Evolutionary conservation across 2,797 vertebrate genomes (phyloP), one percentile per base, ranked within the genome.

Genomic region (Chelonia mydas): DNA sequence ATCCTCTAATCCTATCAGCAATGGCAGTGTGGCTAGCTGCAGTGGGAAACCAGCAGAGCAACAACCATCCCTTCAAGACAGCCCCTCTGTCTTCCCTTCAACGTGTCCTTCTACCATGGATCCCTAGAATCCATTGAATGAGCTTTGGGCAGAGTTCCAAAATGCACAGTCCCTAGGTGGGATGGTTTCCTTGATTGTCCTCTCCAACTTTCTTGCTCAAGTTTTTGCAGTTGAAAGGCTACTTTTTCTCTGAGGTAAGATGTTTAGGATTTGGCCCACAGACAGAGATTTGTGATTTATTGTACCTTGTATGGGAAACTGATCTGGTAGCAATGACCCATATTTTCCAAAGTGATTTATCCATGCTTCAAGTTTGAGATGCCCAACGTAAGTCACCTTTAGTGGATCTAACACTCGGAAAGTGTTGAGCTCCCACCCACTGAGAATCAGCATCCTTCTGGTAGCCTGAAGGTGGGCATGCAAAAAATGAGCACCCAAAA

Each of bases 41-140:
- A 37, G 37, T n/a, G 37, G 37, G 31, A 74, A 59, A 76, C 25
- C 33, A 76, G 31, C 15, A 55, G 79, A 81, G 25, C 37, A 45
- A 41, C 23, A 45, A 45, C 37, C 7, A 10, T 25, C 47, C 74
- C 49, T 65, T 49, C 21, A 76, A 45, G 41, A 15, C 41, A 27
- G 72, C 37, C 11, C 6, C 41, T 74, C 11, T 12, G 21, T 74
- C 87, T 76, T 8, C 61, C 17, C 49, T 84, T 15, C 25, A 87
- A 41, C 41, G 54, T 49, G 37, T 53, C 37, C 37, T 76, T 1
- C 19, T 0, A 0, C 25, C 41, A 41, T 61, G 59, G 51, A 33
- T 5, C 53, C 72, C 47, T 15, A 27, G 53, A 53, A 7, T 33
- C 23, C 45, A 31, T 9, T 41, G 41, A 74, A 13, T 74, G 68